phyloP scores from a whole-genome alignment of 2,888 invertebrate genomes.

The Thecocarcelia acutangulata region DNA sequence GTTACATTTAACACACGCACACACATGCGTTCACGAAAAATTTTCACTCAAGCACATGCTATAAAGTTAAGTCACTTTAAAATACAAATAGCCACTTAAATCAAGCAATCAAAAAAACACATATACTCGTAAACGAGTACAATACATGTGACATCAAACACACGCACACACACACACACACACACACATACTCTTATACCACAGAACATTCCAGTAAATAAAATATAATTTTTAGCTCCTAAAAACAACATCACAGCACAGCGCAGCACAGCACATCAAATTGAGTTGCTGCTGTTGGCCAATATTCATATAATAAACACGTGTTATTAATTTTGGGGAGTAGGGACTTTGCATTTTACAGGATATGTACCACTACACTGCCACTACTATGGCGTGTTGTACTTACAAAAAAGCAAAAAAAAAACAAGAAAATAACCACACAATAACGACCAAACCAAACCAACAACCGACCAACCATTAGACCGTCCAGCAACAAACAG shows the following conservation, averaged over 20 bases:
- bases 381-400: conserved; percentile 29
- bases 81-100: conserved; percentile 54
- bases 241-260: background rate
- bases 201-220: conserved; percentile 4
- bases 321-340: conserved; percentile 43
- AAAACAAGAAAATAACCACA: too few species aligned
- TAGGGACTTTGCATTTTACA: conserved; percentile 1
- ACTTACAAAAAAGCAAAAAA: conserved; percentile 28
- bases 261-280: background rate
- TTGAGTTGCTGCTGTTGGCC: background rate
- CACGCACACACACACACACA: background rate
- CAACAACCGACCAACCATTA: conserved; percentile 19
- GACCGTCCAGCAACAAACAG: conserved; percentile 50
- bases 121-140: too few species aligned
- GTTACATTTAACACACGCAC: conserved; percentile 48
- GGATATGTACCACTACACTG: conserved; percentile 1
- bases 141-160: background rate
- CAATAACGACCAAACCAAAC: conserved; percentile 52
- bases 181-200: background rate
- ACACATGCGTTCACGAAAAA: conserved; percentile 18
- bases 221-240: background rate
- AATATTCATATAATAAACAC: conserved; percentile 53
- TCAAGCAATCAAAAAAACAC: background rate
- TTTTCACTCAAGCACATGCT: conserved; percentile 7
- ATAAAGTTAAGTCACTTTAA: conserved; percentile 29